Evolutionary conservation across 1,140 invertebrate species (phyloP), one percentile per base, ranked within the genome.

Genomic region (Neelides sp.): DNA sequence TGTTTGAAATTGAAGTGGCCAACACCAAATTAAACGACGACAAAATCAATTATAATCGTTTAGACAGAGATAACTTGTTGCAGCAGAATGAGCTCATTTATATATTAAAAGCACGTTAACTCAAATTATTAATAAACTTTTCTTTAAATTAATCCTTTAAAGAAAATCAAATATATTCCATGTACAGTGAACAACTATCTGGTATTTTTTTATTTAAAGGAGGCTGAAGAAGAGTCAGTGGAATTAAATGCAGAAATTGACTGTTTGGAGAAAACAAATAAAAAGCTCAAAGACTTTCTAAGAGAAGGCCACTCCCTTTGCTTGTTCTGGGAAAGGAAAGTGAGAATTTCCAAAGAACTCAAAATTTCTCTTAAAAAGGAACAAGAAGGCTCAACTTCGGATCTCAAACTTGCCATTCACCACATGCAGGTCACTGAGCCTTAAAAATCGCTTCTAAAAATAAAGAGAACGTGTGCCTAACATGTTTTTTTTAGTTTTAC

Each of bases 391-490:
- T 17, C 46, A 2, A 40, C 24, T 1, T 75, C 75, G 7, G 68
- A 68, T 13, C 84, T 88, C 81, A 82, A 76, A 65, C 71, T 69
- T 43, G 84, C 86, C 70, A 86, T 88, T 63, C 83, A 85, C 62
- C 74, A 79, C 59, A 88, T 88, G 85, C 75, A 82, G 67, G 78
- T 81, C n/a, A 34, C 19, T 42, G 7, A 40, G 32, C 17, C n/a
- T n/a, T n/a, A n/a, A n/a, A n/a, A n/a, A n/a, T n/a, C n/a, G n/a
- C n/a, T n/a, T n/a, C n/a, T n/a, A n/a, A n/a, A n/a, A n/a, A n/a
- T n/a, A n/a, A n/a, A n/a, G n/a, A n/a, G n/a, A n/a, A n/a, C n/a
- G n/a, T n/a, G n/a, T n/a, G n/a, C n/a, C n/a, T n/a, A n/a, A n/a
- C n/a, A n/a, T n/a, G n/a, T n/a, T n/a, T n/a, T n/a, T n/a, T n/a